Evolutionary conservation across 2,113 vertebrate species (phyloP).

Genomic region (Cebidichthys violaceus): DNA sequence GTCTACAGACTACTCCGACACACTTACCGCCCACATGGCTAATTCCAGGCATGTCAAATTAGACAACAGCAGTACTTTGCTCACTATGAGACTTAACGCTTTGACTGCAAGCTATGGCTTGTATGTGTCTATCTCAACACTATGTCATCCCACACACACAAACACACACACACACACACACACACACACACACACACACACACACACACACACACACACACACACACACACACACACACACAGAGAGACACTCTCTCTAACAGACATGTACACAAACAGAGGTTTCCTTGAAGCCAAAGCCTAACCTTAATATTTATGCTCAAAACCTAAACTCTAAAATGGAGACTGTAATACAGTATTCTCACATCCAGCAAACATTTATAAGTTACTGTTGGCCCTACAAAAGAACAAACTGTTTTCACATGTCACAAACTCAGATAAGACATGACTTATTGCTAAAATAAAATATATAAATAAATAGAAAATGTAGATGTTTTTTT

Average conservation of each 20-base stretch:
- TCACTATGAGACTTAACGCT: slow-evolving; percentile 71
- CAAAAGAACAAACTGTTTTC: background rate
- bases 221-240: slow-evolving; percentile 19
- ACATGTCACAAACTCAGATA: background rate
- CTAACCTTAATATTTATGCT: slow-evolving; percentile 46
- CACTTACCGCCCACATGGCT: slow-evolving; percentile 38
- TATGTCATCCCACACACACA: slow-evolving; percentile 11
- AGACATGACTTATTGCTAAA: background rate
- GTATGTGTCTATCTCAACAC: slow-evolving; percentile 41
- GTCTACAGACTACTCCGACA: background rate
- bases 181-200: slow-evolving; percentile 8
- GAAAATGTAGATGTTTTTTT: background rate
- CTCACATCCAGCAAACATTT: background rate
- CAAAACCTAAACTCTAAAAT: slow-evolving; percentile 4
- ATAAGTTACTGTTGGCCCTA: background rate
- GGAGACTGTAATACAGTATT: background rate
- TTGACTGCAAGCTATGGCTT: slow-evolving; percentile 57
- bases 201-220: too few relatives aligned
- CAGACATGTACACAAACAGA: slow-evolving; percentile 16
- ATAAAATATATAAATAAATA: background rate
- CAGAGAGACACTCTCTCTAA: background rate
- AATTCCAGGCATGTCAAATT: slow-evolving; percentile 49
- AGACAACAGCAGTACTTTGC: slow-evolving; percentile 51
- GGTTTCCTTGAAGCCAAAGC: slow-evolving; percentile 24
- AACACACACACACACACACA: slow-evolving; percentile 11